Conservation (phyloP, 2,888 invertebrate genomes). For the Thymelicus lineola region DNA sequence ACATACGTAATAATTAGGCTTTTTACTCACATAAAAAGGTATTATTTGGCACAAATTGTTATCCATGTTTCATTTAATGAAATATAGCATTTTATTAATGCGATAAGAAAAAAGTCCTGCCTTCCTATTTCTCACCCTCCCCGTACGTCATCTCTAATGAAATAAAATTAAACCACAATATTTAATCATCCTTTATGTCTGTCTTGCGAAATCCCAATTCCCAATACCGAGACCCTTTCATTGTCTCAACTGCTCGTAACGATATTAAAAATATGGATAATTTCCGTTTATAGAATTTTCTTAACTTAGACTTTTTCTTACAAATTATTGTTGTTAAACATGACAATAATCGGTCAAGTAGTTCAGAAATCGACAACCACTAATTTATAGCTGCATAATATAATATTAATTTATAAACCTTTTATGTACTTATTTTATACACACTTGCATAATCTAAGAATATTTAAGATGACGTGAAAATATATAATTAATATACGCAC, state of each 20-base stretch:
- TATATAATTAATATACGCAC: too few species aligned
- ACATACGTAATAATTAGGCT: too few species aligned
- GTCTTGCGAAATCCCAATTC: conserved; percentile 34
- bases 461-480: too few species aligned
- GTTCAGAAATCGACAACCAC: too few species aligned
- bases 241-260: conserved; percentile 10
- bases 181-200: conserved; percentile 36
- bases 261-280: neutral
- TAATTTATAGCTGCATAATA: too few species aligned
- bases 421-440: too few species aligned
- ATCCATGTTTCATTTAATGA: neutral
- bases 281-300: neutral
- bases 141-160: conserved; percentile 31
- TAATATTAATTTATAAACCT: too few species aligned
- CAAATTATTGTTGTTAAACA: too few species aligned
- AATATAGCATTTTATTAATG: neutral
- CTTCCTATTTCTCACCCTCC: neutral
- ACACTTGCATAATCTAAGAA: too few species aligned
- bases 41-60: neutral
- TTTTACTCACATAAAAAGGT: too few species aligned
- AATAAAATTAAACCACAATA: conserved; percentile 36
- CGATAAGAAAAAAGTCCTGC: neutral
- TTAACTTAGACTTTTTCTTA: too few species aligned
- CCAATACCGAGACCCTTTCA: conserved; percentile 28
- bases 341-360: too few species aligned